Evolutionary conservation across 2,113 vertebrate genomes (phyloP).

Genomic region (Nesoenas mayeri): DNA sequence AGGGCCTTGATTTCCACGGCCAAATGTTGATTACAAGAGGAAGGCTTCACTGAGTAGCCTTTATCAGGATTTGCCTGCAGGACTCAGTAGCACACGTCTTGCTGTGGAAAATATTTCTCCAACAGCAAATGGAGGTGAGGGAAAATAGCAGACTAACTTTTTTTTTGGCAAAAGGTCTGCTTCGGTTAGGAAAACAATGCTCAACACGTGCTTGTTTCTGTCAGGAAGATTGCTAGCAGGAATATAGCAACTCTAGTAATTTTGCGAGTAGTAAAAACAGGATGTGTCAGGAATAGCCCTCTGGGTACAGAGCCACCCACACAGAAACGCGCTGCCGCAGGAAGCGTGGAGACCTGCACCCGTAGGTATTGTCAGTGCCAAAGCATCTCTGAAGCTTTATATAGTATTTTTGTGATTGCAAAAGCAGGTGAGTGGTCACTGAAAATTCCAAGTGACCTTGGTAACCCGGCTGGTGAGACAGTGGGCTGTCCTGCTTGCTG

Average conservation of each 20-base stretch:
- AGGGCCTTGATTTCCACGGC: background rate
- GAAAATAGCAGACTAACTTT: conserved; percentile 8
- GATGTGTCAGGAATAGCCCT: background rate
- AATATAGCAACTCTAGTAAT: background rate
- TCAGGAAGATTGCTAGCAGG: conserved; percentile 25
- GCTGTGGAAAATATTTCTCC: conserved; percentile 39
- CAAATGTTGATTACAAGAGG: background rate
- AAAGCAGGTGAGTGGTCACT: background rate
- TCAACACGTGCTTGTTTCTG: background rate
- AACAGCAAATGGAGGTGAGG: conserved; percentile 5
- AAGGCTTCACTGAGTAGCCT: background rate
- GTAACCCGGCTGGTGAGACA: background rate
- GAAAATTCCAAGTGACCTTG: background rate
- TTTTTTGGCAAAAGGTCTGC: background rate
- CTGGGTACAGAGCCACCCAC: background rate
- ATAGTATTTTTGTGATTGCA: background rate
- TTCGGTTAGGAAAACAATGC: background rate
- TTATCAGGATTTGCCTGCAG: background rate
- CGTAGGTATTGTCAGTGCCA: background rate
- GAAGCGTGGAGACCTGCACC: background rate
- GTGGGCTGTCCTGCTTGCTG: background rate
- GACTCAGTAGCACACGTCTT: background rate
- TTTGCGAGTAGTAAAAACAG: background rate
- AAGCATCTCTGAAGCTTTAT: background rate
- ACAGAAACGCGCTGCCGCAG: background rate